Base-by-base conservation (phyloP, 1,140 invertebrate species). In the Drosophila ficusphila region DNA sequence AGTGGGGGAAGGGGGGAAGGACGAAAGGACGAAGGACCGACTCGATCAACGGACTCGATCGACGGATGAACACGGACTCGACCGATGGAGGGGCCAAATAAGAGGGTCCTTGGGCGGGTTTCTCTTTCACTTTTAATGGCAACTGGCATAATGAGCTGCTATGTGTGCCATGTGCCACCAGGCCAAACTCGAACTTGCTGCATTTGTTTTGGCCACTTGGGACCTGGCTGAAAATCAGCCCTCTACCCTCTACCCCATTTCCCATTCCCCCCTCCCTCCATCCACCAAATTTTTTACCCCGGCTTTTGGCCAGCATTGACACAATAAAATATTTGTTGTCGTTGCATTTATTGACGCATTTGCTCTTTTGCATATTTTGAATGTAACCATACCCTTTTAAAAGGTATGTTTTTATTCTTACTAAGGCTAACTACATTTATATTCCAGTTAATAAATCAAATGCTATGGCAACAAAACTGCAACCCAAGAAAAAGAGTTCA, bases 271-370 rank as follows among this genome's bases (percentile, higher is more conserved):
- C 19, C 11, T 3, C 1, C 11, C 1, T 5, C 4, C 19, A 2
- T 14, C 34, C 34, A 0, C 18, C 18, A 7, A n/a, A n/a, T 11
- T 7, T 60, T 12, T 34, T 27, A 11, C 23, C 7, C 5, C 12
- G 27, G 33, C 39, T 38, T 46, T 64, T 51, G 72, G 78, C 76
- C 74, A 83, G 81, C 79, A 86, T 86, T 85, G 76, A 83, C 79
- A 83, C 76, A 86, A 83, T 83, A 86, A 76, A 83, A 79, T 72
- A 86, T 79, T 44, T 75, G 68, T 76, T 72, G 76, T 78, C 64
- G 73, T 83, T 83, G 76, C 79, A 83, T 83, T 83, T 83, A 86
- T 83, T 79, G 79, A 86, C 81, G 79, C 81, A 85, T 85, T 85
- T 75, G 76, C 70, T 85, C 75, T 75, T 85, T 81, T 81, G 73